phyloP scores from a whole-genome alignment of 1,140 invertebrate genomes.

The Dinothrombium tinctorium region DNA sequence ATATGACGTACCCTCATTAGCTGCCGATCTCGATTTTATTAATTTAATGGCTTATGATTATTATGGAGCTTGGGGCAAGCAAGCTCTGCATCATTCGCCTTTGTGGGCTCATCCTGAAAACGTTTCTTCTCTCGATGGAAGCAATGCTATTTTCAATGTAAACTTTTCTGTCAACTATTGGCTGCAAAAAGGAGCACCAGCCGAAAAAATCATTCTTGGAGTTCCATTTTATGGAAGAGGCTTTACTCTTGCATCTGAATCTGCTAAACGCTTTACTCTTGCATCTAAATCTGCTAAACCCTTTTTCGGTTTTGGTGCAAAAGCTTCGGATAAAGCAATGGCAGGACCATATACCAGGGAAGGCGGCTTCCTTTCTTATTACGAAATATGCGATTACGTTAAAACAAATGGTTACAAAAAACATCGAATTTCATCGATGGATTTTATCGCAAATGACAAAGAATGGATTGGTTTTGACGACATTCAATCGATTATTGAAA shows the following conservation, averaged over 20 bases:
- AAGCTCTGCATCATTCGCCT: constrained; percentile 25
- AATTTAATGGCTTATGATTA: constrained; percentile 73
- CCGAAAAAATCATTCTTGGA: constrained; percentile 51
- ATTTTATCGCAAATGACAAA: constrained; percentile 42
- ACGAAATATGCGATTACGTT: constrained; percentile 50
- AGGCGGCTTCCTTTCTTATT: constrained; percentile 70
- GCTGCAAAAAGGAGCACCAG: constrained; percentile 42
- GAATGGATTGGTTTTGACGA: constrained; percentile 69
- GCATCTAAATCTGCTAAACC: no score
- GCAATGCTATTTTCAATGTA: constrained; percentile 33
- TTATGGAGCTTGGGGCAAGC: constrained; percentile 54
- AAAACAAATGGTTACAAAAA: constrained; percentile 32
- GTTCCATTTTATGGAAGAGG: constrained; percentile 38
- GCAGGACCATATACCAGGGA: constrained; percentile 61
- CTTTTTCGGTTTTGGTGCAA: constrained; percentile 33
- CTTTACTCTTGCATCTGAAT: constrained; percentile 32
- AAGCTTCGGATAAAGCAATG: constrained; percentile 37
- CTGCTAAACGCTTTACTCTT: no score
- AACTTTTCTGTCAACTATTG: constrained; percentile 23
- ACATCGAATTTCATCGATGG: constrained; percentile 37
- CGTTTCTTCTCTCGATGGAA: constrained; percentile 10
- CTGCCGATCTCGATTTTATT: constrained; percentile 45
- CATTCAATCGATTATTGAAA: constrained; percentile 34
- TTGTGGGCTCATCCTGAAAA: constrained; percentile 17
- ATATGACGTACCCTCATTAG: constrained; percentile 46